Evolutionary conservation across 2,888 invertebrate species (phyloP).

Genomic region (Harpagoxenus sublaevis): DNA sequence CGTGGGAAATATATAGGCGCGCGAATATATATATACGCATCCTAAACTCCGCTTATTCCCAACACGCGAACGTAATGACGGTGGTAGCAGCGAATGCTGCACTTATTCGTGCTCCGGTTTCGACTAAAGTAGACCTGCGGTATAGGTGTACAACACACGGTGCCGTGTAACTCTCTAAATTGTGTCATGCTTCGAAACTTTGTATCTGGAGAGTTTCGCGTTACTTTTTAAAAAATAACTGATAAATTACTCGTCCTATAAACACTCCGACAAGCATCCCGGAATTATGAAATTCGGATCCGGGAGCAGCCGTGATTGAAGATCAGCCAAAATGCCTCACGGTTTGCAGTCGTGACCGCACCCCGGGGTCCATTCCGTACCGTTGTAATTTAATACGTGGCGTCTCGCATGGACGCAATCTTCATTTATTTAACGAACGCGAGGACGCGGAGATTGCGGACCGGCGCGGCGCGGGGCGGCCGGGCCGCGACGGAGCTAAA

Average conservation of each 20-base stretch:
- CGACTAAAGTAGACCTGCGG: background rate
- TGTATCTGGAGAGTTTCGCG: background rate
- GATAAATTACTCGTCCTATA: background rate
- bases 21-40: background rate
- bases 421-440: constrained; percentile 52
- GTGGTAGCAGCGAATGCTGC: background rate
- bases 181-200: background rate
- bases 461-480: background rate
- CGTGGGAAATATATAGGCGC: background rate
- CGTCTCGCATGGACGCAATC: constrained; percentile 46
- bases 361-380: constrained; percentile 11
- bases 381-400: constrained; percentile 44
- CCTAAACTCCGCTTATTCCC: constrained; percentile 9
- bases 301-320: background rate
- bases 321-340: constrained; percentile 11
- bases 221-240: background rate
- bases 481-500: constrained; percentile 11
- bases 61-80: constrained; percentile 17
- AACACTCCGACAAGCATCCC: background rate
- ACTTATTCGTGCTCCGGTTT: constrained; percentile 5
- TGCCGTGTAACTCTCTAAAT: background rate
- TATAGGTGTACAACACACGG: background rate
- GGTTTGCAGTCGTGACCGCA: background rate
- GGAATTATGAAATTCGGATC: background rate
- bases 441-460: constrained; percentile 30